Evolutionary conservation across 2,888 invertebrate genomes (phyloP).

Genomic region (Teleiodes luculella): DNA sequence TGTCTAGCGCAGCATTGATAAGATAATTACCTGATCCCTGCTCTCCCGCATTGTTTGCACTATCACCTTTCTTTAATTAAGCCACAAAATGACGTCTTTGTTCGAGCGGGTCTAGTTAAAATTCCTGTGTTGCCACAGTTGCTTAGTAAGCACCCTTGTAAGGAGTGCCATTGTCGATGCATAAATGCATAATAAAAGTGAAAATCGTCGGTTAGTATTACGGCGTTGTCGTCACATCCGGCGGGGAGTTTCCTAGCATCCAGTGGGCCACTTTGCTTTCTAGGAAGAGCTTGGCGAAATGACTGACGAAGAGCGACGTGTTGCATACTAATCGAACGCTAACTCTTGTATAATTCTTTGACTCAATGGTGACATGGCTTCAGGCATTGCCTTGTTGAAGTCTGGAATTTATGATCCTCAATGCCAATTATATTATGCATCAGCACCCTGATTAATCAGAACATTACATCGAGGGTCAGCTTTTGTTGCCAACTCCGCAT

Average conservation of each 20-base stretch:
- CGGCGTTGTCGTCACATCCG: constrained; percentile 50
- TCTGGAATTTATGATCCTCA: no score
- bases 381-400: no score
- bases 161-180: constrained; percentile 25
- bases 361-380: no score
- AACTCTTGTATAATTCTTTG: constrained; percentile 17
- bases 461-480: constrained; percentile 13
- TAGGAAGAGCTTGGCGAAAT: constrained; percentile 64
- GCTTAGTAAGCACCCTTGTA: constrained; percentile 1
- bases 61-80: constrained; percentile 23
- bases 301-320: constrained; percentile 44
- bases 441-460: constrained; percentile 41
- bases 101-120: neutral
- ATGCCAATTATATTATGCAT: no score
- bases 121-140: neutral
- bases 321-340: constrained; percentile 53
- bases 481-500: constrained; percentile 16
- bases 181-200: constrained; percentile 58
- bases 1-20: constrained; percentile 49
- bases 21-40: constrained; percentile 44
- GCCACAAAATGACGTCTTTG: neutral
- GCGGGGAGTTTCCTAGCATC: constrained; percentile 43
- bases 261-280: constrained; percentile 66
- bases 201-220: constrained; percentile 59
- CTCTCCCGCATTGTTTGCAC: constrained; percentile 37